A percentile compares a stretch with the other conserved stretches of the same genome.
These are phyloP conservation scores for Eueremaeus valkanovi DNA, from an alignment of 2,888 invertebrate species.

Conservation along the genomic window DNA sequence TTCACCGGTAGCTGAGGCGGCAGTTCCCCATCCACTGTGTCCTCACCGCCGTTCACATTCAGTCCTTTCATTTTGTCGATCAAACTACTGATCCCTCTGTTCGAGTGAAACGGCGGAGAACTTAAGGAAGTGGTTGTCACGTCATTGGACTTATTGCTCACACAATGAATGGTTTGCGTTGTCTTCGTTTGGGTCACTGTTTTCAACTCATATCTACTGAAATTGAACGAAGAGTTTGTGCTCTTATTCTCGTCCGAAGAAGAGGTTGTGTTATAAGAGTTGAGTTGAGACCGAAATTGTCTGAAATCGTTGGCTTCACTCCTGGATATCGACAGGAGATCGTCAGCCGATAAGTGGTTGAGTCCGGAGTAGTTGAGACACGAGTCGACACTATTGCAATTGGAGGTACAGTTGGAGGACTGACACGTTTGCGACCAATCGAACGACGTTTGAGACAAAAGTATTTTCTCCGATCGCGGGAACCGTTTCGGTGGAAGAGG, in stretches of 20 bases:
- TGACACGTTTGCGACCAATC: conserved; percentile 27
- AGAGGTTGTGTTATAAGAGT: conserved; percentile 19
- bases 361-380: conserved; percentile 23
- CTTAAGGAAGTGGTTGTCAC: not conserved
- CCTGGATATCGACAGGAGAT: conserved; percentile 8
- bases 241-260: not conserved
- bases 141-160: not conserved
- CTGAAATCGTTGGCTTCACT: not conserved
- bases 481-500: conserved; percentile 40
- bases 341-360: conserved; percentile 23
- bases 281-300: not conserved
- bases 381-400: conserved; percentile 13
- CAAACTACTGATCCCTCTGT: not conserved
- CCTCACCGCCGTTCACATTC: not conserved
- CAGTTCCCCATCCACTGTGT: conserved; percentile 17
- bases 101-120: conserved; percentile 6
- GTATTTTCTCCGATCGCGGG: conserved; percentile 18
- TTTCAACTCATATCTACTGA: conserved; percentile 4
- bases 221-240: conserved; percentile 2
- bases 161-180: not conserved
- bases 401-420: not conserved
- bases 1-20: conserved; percentile 25
- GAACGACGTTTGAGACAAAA: conserved; percentile 6
- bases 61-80: conserved; percentile 3
- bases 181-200: not conserved